These are phyloP conservation scores for Sebastes jordani DNA, from an alignment of 2,797 vertebrate species.

Conservation along the genomic window DNA sequence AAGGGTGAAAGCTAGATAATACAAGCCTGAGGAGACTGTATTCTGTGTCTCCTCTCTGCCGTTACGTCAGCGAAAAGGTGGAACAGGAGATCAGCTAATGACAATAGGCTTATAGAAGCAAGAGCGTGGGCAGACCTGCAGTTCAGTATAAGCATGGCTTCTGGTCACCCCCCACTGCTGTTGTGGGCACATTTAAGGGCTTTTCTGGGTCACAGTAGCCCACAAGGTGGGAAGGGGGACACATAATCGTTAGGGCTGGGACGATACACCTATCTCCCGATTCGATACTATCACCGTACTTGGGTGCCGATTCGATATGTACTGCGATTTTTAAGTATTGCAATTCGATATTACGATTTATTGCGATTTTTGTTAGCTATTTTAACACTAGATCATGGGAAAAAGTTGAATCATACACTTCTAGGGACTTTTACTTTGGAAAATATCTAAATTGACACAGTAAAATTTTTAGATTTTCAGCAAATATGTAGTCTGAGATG, in stretches of 20 bases:
- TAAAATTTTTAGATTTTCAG: no score
- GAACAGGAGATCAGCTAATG: slow-evolving; percentile 54
- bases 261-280: no score
- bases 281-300: no score
- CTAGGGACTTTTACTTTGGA: no score
- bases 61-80: slow-evolving; percentile 56
- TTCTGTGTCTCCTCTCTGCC: slow-evolving; percentile 62
- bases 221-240: not conserved
- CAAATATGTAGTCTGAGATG: no score
- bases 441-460: no score
- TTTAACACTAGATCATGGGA: no score
- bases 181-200: slow-evolving; percentile 20
- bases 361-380: no score
- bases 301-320: no score
- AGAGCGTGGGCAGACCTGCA: slow-evolving; percentile 35
- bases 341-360: no score
- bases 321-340: no score
- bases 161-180: slow-evolving; percentile 3
- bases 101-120: slow-evolving; percentile 39
- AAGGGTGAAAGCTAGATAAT: slow-evolving; percentile 82
- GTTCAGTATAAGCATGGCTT: slow-evolving; percentile 22
- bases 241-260: not conserved
- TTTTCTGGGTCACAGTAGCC: slow-evolving; percentile 16
- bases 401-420: no score
- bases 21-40: slow-evolving; percentile 72